Percentiles rank a stretch among this genome's conserved stretches.
Conservation (phyloP, 2,113 vertebrate species). For the Sceloporus tristichus region DNA sequence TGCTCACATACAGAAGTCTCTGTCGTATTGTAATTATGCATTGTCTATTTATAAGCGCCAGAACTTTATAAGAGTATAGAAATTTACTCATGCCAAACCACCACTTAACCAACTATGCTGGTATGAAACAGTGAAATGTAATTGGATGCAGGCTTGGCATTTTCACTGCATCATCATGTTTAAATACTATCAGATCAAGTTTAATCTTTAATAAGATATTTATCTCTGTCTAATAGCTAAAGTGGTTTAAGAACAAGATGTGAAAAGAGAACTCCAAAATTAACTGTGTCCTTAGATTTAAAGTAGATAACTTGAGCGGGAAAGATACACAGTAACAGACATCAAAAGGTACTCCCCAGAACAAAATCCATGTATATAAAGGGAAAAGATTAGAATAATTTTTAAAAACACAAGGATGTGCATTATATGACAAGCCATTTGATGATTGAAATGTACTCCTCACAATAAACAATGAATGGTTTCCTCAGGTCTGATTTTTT, state of each 20-base stretch:
- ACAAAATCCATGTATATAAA: neutral
- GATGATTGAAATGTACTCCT: neutral
- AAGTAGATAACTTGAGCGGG: neutral
- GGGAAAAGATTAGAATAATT: too few species aligned
- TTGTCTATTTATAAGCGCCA: slow-evolving; percentile 13
- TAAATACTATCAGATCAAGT: neutral
- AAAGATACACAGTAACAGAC: neutral
- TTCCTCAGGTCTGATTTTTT: neutral
- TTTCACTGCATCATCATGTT: neutral
- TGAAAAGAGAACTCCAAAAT: slow-evolving; percentile 14
- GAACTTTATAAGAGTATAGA: slow-evolving; percentile 5
- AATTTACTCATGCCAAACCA: slow-evolving; percentile 5
- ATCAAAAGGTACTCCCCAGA: neutral
- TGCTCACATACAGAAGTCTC: neutral
- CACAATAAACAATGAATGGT: neutral
- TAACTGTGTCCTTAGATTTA: neutral
- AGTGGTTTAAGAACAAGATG: neutral
- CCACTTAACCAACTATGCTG: neutral
- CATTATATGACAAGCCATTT: neutral
- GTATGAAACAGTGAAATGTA: slow-evolving; percentile 17
- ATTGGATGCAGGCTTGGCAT: neutral
- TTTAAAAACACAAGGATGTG: neutral
- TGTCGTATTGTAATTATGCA: neutral
- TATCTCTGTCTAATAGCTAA: neutral
- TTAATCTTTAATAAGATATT: neutral